Evolutionary conservation across 30 jellyfish, hydroid and myxozoan genomes (phyloP).

Genomic region (Clytia hemisphaerica): DNA sequence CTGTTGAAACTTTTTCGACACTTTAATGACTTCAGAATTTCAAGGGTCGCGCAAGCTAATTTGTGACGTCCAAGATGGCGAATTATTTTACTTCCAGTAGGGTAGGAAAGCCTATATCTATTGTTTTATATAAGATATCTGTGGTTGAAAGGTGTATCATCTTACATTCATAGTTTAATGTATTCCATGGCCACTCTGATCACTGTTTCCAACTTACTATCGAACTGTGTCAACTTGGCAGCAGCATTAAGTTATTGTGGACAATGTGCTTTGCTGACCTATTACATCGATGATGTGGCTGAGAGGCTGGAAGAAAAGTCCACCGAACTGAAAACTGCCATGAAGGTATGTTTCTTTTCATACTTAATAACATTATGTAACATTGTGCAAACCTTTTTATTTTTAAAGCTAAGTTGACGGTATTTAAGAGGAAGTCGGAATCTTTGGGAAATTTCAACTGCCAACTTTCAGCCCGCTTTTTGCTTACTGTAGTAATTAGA

Average conservation of each 20-base stretch:
- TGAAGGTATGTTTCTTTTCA: slow-evolving; percentile 60
- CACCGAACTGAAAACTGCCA: slow-evolving; percentile 63
- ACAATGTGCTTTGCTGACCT: slow-evolving; percentile 78
- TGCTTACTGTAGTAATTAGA: not conserved
- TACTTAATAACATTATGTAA: too few species aligned
- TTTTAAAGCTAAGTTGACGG: not conserved
- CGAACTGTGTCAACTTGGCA: slow-evolving; percentile 79
- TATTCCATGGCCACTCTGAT: slow-evolving; percentile 43
- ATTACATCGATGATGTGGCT: slow-evolving; percentile 61
- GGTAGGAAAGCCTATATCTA: too few species aligned
- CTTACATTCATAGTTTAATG: not conserved
- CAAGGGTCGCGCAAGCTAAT: too few species aligned
- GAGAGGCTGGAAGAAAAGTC: slow-evolving; percentile 79
- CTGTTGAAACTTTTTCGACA: too few species aligned
- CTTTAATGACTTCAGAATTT: too few species aligned
- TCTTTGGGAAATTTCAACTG: too few species aligned
- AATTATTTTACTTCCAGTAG: too few species aligned
- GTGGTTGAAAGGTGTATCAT: not conserved
- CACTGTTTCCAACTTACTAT: slow-evolving; percentile 53
- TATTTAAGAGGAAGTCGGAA: not conserved
- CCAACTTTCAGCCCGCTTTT: not conserved
- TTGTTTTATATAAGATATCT: too few species aligned
- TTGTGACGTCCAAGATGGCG: too few species aligned
- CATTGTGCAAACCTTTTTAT: not conserved
- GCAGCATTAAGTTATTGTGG: slow-evolving; percentile 87